phyloP scores from a whole-genome alignment of 1,140 invertebrate genomes.

The Dendrolimus kikuchii region DNA sequence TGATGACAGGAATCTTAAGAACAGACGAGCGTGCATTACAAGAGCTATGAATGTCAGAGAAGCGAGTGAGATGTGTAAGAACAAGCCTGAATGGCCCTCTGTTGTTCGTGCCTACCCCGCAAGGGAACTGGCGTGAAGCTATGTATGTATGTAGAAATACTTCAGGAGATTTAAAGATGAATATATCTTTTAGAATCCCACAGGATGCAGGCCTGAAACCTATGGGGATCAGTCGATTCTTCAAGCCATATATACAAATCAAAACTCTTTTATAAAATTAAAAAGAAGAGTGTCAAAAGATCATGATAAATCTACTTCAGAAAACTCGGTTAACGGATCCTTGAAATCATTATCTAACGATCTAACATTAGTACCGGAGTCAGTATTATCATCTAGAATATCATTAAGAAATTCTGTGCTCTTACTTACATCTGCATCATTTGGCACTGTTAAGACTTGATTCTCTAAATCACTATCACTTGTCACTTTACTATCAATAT shows the following conservation, averaged over 20 bases:
- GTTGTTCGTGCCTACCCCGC: too few species aligned
- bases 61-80: too few species aligned
- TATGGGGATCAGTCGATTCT: too few species aligned
- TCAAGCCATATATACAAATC: not conserved
- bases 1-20: too few species aligned
- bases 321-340: conserved; percentile 48
- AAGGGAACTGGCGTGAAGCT: too few species aligned
- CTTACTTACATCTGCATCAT: conserved; percentile 10
- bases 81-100: too few species aligned
- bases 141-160: too few species aligned
- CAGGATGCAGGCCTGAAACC: too few species aligned
- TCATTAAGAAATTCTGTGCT: conserved; percentile 2
- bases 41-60: too few species aligned
- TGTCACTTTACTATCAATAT: not conserved
- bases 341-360: not conserved
- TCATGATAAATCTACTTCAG: conserved; percentile 51
- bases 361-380: not conserved
- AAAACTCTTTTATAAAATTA: conserved; percentile 33
- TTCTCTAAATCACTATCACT: conserved; percentile 1
- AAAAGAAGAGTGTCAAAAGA: conserved; percentile 41
- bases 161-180: too few species aligned
- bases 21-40: too few species aligned
- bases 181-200: too few species aligned
- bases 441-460: conserved; percentile 1
- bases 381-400: conserved; percentile 3